Conservation (phyloP, 2,113 vertebrate species). For the Bucco capensis region DNA sequence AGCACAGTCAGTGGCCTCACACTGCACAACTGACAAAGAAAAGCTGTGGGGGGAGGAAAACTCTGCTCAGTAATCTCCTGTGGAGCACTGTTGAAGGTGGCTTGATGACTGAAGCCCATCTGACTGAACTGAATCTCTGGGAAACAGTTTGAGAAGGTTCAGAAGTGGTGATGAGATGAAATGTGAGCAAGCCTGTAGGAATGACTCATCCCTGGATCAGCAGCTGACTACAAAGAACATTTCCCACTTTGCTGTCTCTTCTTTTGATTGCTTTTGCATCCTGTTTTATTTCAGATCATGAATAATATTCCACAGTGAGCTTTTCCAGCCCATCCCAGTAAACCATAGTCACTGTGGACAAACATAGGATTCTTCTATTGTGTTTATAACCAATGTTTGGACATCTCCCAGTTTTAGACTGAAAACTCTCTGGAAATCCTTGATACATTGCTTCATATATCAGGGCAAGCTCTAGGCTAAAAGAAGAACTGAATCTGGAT, state of each 20-base stretch:
- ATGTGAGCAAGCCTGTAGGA: background rate
- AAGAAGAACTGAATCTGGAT: background rate
- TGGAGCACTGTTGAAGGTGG: background rate
- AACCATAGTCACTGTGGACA: background rate
- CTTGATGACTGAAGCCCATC: background rate
- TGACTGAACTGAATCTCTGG: background rate
- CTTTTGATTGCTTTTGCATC: conserved; percentile 8
- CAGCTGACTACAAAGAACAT: background rate
- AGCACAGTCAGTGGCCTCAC: background rate
- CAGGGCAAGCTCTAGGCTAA: background rate
- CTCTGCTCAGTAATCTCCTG: background rate
- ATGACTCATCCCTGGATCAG: conserved; percentile 28
- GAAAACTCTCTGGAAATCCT: background rate
- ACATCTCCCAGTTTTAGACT: background rate
- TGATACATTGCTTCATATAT: background rate
- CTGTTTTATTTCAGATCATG: conserved; percentile 1
- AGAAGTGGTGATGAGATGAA: conserved; percentile 10
- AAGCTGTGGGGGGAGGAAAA: background rate
- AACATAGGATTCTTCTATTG: background rate
- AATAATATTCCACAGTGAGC: background rate
- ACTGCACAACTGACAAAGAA: background rate
- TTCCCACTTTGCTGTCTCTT: background rate
- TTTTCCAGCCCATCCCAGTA: background rate
- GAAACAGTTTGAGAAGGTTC: background rate
- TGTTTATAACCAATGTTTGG: background rate